Evolutionary conservation across 1,140 invertebrate species (phyloP).

Genomic region (Drosophila auraria): DNA sequence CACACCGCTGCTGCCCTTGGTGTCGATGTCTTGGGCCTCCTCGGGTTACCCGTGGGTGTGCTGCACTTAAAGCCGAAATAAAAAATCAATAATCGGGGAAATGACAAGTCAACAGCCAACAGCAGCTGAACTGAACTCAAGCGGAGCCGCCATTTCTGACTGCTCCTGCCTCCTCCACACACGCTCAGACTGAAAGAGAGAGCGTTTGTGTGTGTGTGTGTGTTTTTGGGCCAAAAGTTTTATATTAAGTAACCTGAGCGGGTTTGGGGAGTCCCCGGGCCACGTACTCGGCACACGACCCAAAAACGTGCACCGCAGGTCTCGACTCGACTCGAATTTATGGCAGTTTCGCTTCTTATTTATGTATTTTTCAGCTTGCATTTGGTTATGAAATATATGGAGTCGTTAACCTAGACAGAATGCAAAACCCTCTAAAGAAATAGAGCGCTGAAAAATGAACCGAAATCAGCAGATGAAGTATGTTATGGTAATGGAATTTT

Average conservation of each 20-base stretch:
- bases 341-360: constrained; percentile 49
- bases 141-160: constrained; percentile 55
- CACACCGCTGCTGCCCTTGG: constrained; percentile 35
- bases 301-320: constrained; percentile 58
- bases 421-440: constrained; percentile 28
- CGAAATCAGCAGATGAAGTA: constrained; percentile 12
- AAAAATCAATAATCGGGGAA: constrained; percentile 79
- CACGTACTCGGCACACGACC: constrained; percentile 57
- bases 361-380: constrained; percentile 39
- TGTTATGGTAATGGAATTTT: constrained; percentile 23
- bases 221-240: constrained; percentile 38
- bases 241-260: constrained; percentile 58
- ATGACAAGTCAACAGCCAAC: constrained; percentile 76
- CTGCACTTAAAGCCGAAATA: constrained; percentile 71
- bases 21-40: constrained; percentile 52
- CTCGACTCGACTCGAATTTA: constrained; percentile 53
- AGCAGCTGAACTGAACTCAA: constrained; percentile 48
- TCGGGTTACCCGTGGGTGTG: constrained; percentile 68
- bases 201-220: constrained; percentile 6
- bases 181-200: not conserved
- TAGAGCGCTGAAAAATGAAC: constrained; percentile 9
- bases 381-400: constrained; percentile 35
- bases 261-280: constrained; percentile 25
- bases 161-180: constrained; percentile 17
- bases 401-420: constrained; percentile 50